Conservation (phyloP, 2,888 invertebrate genomes). For the Acrocyrtus sp. region DNA sequence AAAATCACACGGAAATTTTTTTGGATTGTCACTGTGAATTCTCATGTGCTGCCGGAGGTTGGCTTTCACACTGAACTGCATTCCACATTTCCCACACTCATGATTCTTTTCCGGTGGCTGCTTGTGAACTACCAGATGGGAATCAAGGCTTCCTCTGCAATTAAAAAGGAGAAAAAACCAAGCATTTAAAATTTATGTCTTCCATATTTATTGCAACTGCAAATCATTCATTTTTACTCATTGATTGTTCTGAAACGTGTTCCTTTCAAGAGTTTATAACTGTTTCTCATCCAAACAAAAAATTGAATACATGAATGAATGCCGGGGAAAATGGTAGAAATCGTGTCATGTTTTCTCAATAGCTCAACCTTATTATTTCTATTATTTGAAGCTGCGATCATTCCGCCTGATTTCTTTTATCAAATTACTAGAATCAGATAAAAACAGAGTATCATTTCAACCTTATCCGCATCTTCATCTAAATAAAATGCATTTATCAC, state of each 20-base stretch:
- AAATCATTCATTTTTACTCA: neutral
- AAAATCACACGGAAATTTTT: conserved; percentile 62
- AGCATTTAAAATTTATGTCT: conserved; percentile 15
- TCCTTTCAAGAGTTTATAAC: neutral
- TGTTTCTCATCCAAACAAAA: neutral
- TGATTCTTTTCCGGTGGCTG: conserved; percentile 54
- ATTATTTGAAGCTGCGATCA: neutral
- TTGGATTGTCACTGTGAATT: conserved; percentile 58
- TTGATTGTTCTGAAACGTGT: neutral
- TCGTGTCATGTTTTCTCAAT: neutral
- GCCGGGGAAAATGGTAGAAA: neutral
- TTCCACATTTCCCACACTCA: conserved; percentile 61
- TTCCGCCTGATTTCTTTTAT: neutral
- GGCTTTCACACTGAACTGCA: conserved; percentile 59
- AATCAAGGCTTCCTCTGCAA: conserved; percentile 62
- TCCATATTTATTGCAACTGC: neutral
- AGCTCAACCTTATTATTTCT: neutral
- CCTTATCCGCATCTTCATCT: neutral
- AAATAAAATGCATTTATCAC: neutral
- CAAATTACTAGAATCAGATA: neutral
- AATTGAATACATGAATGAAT: neutral
- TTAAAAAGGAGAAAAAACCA: conserved; percentile 21
- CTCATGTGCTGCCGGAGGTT: conserved; percentile 59
- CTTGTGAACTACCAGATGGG: conserved; percentile 60
- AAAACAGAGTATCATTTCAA: neutral